phyloP scores from a whole-genome alignment of 2,888 invertebrate genomes.

The Thecocarcelia acutangulata region DNA sequence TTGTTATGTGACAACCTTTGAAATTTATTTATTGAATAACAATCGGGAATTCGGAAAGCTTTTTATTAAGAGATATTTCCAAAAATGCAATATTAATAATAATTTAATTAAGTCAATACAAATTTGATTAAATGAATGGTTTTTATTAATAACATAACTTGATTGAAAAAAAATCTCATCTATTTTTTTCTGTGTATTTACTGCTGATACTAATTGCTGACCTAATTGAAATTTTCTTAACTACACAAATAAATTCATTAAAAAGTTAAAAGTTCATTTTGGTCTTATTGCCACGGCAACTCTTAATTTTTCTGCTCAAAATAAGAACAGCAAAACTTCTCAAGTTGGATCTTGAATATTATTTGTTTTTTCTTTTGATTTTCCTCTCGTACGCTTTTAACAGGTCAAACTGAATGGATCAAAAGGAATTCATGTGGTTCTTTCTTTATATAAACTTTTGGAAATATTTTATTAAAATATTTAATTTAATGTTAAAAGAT shows the following conservation, averaged over 20 bases:
- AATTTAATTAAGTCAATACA: no score
- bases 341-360: not conserved
- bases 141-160: no score
- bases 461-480: constrained; percentile 49
- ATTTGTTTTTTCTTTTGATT: not conserved
- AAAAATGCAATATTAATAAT: no score
- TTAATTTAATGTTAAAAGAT: constrained; percentile 60
- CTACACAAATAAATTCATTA: not conserved
- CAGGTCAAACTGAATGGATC: constrained; percentile 22
- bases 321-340: not conserved
- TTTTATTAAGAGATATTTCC: no score
- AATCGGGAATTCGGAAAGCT: no score
- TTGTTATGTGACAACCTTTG: no score
- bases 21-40: no score
- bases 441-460: constrained; percentile 35
- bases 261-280: not conserved
- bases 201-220: constrained; percentile 3
- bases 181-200: not conserved
- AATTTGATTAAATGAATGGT: no score
- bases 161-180: not conserved
- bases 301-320: not conserved
- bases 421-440: constrained; percentile 40
- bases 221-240: constrained; percentile 13
- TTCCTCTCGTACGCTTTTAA: not conserved
- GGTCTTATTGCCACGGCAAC: not conserved